Conservation (phyloP, 2,113 vertebrate genomes). For the Mirounga angustirostris region DNA sequence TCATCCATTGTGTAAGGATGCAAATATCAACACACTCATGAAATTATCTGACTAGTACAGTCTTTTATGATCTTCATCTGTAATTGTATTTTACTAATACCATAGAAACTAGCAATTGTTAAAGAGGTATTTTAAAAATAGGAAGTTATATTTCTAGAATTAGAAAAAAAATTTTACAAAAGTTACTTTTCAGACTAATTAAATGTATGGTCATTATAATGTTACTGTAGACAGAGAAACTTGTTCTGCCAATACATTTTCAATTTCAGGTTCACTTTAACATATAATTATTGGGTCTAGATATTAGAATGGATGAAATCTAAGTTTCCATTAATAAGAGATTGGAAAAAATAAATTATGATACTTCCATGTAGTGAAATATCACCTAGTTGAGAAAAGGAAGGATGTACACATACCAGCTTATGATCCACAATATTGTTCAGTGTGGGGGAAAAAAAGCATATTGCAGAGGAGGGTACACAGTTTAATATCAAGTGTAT, state of each 20-base stretch:
- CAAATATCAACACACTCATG: neutral
- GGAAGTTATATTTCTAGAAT: neutral
- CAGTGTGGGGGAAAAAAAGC: neutral
- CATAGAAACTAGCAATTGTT: neutral
- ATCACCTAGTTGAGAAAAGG: neutral
- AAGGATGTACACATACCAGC: neutral
- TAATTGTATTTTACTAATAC: neutral
- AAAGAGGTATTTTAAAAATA: neutral
- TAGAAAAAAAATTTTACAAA: neutral
- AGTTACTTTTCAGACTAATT: neutral
- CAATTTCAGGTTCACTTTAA: neutral
- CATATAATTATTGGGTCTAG: neutral
- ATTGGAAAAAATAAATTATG: slow-evolving; percentile 5
- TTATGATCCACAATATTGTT: neutral
- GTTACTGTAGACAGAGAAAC: neutral
- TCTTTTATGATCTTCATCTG: neutral
- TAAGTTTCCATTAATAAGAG: neutral
- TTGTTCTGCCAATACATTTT: neutral
- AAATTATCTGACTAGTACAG: neutral
- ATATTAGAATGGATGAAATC: neutral
- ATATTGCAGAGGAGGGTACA: neutral
- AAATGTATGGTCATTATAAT: neutral
- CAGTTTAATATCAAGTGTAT: neutral
- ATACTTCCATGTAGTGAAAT: neutral
- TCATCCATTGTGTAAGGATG: neutral